Evolutionary conservation across 2,888 invertebrate genomes (phyloP).

Genomic region (Tolmerus cingulatus): DNA sequence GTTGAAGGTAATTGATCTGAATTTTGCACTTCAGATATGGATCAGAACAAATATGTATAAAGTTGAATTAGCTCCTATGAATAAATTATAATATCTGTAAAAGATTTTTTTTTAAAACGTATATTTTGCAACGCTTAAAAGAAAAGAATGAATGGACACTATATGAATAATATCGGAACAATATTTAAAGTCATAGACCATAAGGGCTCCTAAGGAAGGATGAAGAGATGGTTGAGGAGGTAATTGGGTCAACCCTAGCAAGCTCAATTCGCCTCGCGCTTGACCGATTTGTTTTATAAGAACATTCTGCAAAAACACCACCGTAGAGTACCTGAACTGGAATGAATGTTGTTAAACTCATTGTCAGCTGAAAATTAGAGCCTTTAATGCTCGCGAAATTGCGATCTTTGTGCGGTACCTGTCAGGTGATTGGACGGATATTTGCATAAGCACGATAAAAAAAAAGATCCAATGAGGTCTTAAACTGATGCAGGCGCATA

Average conservation of each 20-base stretch:
- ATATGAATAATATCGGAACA: no score
- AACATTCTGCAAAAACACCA: background rate
- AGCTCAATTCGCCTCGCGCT: background rate
- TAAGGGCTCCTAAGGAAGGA: no score
- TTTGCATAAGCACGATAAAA: conserved; percentile 12
- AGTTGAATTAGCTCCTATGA: background rate
- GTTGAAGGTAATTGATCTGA: no score
- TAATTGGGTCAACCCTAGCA: no score
- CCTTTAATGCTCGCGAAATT: background rate
- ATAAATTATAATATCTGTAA: no score
- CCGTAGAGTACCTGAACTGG: background rate
- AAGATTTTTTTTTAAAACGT: no score
- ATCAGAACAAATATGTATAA: background rate
- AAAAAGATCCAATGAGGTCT: conserved; percentile 6
- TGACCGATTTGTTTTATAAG: background rate
- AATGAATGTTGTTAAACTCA: no score
- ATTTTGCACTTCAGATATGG: background rate
- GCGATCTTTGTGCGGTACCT: background rate
- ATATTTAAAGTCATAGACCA: no score
- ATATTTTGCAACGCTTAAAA: no score
- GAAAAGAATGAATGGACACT: no score
- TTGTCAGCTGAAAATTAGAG: background rate
- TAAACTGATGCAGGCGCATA: conserved; percentile 1
- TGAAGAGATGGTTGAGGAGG: no score
- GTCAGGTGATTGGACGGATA: background rate